Evolutionary conservation across 1,140 invertebrate genomes (phyloP).

Genomic region (Drosophila ficusphila): DNA sequence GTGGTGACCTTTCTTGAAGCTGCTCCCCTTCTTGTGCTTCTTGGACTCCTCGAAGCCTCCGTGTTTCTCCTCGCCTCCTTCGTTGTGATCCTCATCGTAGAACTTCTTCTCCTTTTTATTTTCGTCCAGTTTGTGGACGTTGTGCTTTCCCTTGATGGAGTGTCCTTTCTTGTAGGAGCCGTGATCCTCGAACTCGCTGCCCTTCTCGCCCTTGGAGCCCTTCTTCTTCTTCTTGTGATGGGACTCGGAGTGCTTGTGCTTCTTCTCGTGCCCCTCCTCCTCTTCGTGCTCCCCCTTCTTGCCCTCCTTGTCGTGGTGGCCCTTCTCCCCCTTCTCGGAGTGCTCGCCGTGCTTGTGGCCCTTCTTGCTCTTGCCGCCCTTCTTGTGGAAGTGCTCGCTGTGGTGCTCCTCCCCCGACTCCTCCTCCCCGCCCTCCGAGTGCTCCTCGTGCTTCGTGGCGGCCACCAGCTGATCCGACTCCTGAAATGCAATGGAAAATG

Average conservation of each 20-base stretch:
- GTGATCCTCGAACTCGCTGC: conserved; percentile 86
- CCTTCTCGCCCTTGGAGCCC: conserved; percentile 90
- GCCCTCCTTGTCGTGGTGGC: conserved; percentile 89
- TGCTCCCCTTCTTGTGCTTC: conserved; percentile 88
- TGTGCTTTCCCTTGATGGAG: conserved; percentile 91
- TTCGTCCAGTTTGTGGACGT: conserved; percentile 91
- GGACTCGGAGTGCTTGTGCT: conserved; percentile 90
- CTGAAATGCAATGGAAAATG: not conserved
- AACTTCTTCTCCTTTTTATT: conserved; percentile 93
- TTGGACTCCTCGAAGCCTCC: conserved; percentile 89
- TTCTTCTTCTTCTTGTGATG: conserved; percentile 90
- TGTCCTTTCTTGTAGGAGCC: conserved; percentile 91
- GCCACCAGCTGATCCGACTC: conserved; percentile 70
- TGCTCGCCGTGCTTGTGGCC: conserved; percentile 74
- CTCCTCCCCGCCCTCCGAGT: conserved; percentile 83
- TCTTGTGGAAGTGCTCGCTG: conserved; percentile 85
- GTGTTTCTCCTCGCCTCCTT: conserved; percentile 89
- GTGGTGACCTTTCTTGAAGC: conserved; percentile 89
- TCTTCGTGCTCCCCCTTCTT: conserved; percentile 89
- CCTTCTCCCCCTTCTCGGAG: conserved; percentile 86
- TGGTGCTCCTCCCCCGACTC: conserved; percentile 87
- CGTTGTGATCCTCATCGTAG: conserved; percentile 92
- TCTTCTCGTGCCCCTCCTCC: conserved; percentile 90
- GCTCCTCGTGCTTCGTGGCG: conserved; percentile 70
- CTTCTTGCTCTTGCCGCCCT: conserved; percentile 86